Evolutionary conservation across 2,888 invertebrate species (phyloP), one percentile per base, ranked within the genome.

Genomic region (Gnatocerus cornutus): DNA sequence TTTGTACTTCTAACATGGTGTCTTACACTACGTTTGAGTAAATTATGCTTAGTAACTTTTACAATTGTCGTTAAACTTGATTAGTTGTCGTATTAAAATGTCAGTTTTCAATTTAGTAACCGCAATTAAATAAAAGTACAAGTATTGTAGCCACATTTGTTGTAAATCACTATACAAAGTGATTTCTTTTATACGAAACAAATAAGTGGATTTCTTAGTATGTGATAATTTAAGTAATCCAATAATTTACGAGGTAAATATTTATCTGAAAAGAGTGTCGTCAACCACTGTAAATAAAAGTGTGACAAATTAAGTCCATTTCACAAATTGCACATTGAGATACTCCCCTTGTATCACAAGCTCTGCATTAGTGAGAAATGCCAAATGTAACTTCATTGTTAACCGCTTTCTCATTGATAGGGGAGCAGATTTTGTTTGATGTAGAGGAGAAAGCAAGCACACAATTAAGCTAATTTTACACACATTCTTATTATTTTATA

Each of bases 61-160:
- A 56, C 43, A 16, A 6, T 56, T 56, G 55, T 39, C 39, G 21
- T 56, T 56, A 56, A 50, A 56, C 13, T 12, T 43, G 56, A 56
- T 56, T 56, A 56, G 56, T 43, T 56, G 39, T 43, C 21, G 21
- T 29, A 56, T 41, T 56, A 56, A 55, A 56, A 43, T 43, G 56
- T 43, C 56, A 55, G 33, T 55, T 56, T 41, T 56, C 56, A 56
- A 41, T 56, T 56, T 56, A 56, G 16, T 56, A 50, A 50, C 46
- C 21, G 46, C 29, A 29, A 56, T 43, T 56, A 56, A 56, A 55
- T 41, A 37, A 5, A 37, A 37, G 29, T 43, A 52, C 27, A 30
- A 37, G 14, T 29, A 52, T 30, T 52, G 52, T 52, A 52, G 13
- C 29, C 21, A 52, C 30, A 55, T 14, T 41, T 55, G 14, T 8